Conservation (phyloP, 1,140 invertebrate genomes). For the Schlechtendalia chinensis region DNA sequence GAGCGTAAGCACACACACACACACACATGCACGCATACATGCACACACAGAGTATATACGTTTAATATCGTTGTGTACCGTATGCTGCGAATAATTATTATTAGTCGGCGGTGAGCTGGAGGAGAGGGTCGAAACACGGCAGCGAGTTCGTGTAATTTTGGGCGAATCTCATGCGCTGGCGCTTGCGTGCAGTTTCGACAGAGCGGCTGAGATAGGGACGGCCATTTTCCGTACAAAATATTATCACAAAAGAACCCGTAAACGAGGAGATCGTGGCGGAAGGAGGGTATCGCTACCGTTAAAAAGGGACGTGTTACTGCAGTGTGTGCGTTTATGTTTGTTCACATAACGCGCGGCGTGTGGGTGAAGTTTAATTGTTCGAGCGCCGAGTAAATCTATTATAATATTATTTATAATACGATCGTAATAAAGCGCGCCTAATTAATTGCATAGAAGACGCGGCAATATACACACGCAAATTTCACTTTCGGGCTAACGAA, state of each 20-base stretch:
- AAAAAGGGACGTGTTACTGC: neutral
- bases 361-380: neutral
- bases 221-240: neutral
- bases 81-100: slow-evolving; percentile 22
- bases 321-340: neutral
- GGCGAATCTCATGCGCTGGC: neutral
- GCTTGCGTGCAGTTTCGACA: no score
- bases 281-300: neutral
- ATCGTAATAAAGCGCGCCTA: slow-evolving; percentile 2
- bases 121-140: neutral
- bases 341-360: neutral
- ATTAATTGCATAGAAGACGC: neutral
- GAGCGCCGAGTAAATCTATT: neutral
- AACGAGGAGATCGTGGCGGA: neutral
- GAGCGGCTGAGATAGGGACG: neutral
- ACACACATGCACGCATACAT: no score
- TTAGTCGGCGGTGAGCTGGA: neutral
- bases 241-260: neutral
- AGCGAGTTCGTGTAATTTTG: slow-evolving; percentile 6
- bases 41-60: no score
- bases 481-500: no score
- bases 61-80: neutral
- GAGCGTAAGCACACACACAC: neutral
- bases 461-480: neutral
- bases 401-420: slow-evolving; percentile 3